Conservation (phyloP, 2,113 vertebrate species). For the Seriola quinqueradiata region DNA sequence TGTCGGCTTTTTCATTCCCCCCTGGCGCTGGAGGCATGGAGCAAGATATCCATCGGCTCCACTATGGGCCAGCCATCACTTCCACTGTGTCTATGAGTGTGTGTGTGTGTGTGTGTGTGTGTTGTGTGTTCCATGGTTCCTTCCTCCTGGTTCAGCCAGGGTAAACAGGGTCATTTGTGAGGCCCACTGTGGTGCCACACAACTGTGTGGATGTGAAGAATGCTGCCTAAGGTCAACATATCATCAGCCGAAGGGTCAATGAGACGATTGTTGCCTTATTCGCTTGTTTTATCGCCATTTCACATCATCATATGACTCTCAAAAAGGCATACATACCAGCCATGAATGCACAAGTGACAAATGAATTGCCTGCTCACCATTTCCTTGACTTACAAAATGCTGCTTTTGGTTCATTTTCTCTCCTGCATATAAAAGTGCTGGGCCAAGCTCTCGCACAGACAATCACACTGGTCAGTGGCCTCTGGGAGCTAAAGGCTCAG, state of each 20-base stretch:
- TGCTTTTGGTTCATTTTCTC: conserved; percentile 11
- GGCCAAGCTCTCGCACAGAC: background rate
- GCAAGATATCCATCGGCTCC: conserved; percentile 66
- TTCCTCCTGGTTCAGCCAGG: conserved; percentile 40
- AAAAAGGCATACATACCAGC: conserved; percentile 47
- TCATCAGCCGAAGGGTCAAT: conserved; percentile 62
- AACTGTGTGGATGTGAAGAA: conserved; percentile 67
- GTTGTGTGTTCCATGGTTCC: conserved; percentile 25
- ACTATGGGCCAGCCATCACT: conserved; percentile 29
- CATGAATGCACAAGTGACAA: conserved; percentile 67
- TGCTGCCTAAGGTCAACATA: conserved; percentile 64
- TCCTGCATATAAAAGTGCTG: background rate
- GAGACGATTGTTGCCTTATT: conserved; percentile 67
- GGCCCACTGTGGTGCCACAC: conserved; percentile 50
- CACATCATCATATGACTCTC: conserved; percentile 72
- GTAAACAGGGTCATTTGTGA: conserved; percentile 60
- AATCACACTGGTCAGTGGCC: no score
- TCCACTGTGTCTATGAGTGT: conserved; percentile 14
- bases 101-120: conserved; percentile 17
- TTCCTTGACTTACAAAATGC: background rate
- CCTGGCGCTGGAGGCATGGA: conserved; percentile 29
- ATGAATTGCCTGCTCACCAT: conserved; percentile 39
- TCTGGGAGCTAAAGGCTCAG: no score
- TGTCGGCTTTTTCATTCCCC: conserved; percentile 52
- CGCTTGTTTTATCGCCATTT: conserved; percentile 64